Evolutionary conservation across 2,113 vertebrate genomes (phyloP), one percentile per base, ranked within the genome.

Genomic region (Anarrhichthys ocellatus): DNA sequence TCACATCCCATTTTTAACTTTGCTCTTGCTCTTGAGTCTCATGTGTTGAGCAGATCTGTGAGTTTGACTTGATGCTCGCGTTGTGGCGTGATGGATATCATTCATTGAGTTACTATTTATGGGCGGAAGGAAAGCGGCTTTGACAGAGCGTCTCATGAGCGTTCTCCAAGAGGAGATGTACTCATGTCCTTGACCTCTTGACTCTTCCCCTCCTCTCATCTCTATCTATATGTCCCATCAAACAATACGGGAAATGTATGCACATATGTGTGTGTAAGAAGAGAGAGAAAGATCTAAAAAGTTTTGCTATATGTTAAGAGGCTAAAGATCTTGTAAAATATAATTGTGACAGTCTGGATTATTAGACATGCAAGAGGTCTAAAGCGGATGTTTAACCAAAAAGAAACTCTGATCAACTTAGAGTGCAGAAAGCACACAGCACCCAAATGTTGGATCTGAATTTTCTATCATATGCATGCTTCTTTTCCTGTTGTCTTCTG

Each of bases 21-120:
- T 61, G 27, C 27, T 27, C 27, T 32, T 68, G 78, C 29, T 75
- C 77, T 6, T 34, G 40, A 44, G 17, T 58, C 63, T 94, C 93
- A 95, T 92, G 88, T 95, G 94, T 84, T 56, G 69, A 84, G 84
- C 95, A 95, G 88, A 94, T 92, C 86, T 87, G 74, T 20, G 84
- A 82, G 76, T 78, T 62, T 66, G 89, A 89, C 67, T 83, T 7
- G 78, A 86, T 83, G 88, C 83, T 82, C 52, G 34, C 13, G 9
- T 74, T 24, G 66, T 75, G 78, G 81, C 40, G 13, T 24, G 29
- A 46, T 80, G 65, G 66, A 62, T 88, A 78, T 89, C 88, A 88
- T 85, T 91, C 83, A 88, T 24, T 64, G 75, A 64, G 76, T 73
- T 80, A 87, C 81, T 89, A 88, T 93, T 94, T 92, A 94, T 86